These are phyloP conservation scores for Catalaphyllia jardinei DNA, from an alignment of 64 coral and sea anemone species.

Conservation along the genomic window DNA sequence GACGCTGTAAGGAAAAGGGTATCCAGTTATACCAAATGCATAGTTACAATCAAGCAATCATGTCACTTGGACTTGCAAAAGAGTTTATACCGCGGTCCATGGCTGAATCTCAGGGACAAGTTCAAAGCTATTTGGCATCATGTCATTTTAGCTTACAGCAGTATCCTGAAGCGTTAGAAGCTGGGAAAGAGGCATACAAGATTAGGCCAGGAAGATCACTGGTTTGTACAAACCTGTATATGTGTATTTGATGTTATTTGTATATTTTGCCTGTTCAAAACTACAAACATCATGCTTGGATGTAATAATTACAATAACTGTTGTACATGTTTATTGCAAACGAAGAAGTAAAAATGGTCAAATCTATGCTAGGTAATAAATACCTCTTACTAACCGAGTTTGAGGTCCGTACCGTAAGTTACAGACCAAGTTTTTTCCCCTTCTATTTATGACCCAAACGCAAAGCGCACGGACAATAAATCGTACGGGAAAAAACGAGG, in stretches of 20 bases:
- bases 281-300: no score
- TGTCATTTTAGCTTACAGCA: conserved; percentile 22
- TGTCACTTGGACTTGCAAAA: conserved; percentile 42
- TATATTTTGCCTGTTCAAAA: no score
- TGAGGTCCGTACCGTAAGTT: no score
- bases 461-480: no score
- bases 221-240: conserved; percentile 19
- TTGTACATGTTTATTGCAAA: no score
- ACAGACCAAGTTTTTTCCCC: no score
- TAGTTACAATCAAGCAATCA: conserved; percentile 17
- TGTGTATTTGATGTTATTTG: not conserved
- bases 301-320: no score
- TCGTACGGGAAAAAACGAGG: no score
- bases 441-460: no score
- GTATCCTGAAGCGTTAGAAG: conserved; percentile 30
- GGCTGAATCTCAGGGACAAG: conserved; percentile 3
- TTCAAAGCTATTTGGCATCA: conserved; percentile 31
- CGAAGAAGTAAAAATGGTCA: no score
- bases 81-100: conserved; percentile 18
- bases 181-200: conserved; percentile 42
- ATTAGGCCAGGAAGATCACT: conserved; percentile 25
- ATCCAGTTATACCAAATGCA: conserved; percentile 1
- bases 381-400: no score
- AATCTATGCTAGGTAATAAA: no score
- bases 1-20: conserved; percentile 22